Evolutionary conservation across 2,797 vertebrate species (phyloP).

Genomic region (Sebastes iracundus): DNA sequence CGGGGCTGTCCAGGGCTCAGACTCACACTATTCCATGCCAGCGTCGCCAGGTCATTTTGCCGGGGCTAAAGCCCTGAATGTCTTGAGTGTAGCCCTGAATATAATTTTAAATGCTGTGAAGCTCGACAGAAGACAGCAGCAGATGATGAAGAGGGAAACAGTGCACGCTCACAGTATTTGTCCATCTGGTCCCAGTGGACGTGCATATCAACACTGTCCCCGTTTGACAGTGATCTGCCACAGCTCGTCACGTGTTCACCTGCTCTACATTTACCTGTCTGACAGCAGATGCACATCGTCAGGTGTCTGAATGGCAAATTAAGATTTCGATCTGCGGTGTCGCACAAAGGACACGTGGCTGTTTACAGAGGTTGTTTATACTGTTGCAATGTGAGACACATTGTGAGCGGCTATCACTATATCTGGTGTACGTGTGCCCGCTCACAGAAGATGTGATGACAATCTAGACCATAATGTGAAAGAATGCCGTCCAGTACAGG

Average conservation of each 20-base stretch:
- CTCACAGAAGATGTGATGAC: conserved; percentile 55
- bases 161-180: neutral
- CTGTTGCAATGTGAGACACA: neutral
- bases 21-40: neutral
- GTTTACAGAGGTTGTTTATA: conserved; percentile 75
- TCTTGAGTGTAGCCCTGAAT: too few species aligned
- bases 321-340: conserved; percentile 67
- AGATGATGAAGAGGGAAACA: too few species aligned
- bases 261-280: neutral
- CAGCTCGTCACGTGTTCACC: conserved; percentile 26
- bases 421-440: conserved; percentile 70
- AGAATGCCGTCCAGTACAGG: conserved; percentile 66
- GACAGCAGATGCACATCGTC: conserved; percentile 52
- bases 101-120: too few species aligned
- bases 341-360: conserved; percentile 35
- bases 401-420: conserved; percentile 36
- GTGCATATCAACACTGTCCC: neutral
- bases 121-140: too few species aligned
- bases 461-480: conserved; percentile 56
- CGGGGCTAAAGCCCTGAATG: too few species aligned
- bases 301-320: conserved; percentile 71
- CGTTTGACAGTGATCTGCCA: neutral
- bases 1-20: neutral
- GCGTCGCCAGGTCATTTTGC: neutral
- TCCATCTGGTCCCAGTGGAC: neutral